Evolutionary conservation across 2,888 invertebrate species (phyloP), one percentile per base, ranked within the genome.

Genomic region (Synergus laeviventris): DNA sequence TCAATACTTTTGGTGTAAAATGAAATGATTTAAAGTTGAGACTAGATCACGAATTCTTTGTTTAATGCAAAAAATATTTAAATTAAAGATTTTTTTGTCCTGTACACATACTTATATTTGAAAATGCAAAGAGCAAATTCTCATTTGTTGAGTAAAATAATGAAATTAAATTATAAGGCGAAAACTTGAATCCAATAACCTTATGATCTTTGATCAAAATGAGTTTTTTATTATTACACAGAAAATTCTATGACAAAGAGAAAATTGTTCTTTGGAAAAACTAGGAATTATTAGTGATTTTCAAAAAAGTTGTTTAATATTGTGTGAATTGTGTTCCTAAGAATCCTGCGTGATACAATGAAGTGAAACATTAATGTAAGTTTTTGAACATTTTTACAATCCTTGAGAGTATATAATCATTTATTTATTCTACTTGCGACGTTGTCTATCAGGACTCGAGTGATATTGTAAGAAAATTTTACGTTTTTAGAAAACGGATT

Each of bases 401-500:
- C 36, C 11, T 36, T 62, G 61, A 36, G 11, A 8, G 5, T 38
- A 62, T 38, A 62, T n/a, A 62, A 62, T 61, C 12, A 61, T n/a
- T n/a, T 61, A 36, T 61, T 61, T 61, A 36, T 61, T 61, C n/a
- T 36, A 36, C n/a, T 24, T 60, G 31, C 18, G n/a, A 38, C 38
- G 36, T 61, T 61, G 38, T 61, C n/a, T 61, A n/a, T 9, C 8
- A 61, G 61, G n/a, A 61, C 2, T 66, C 24, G 66, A 42, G 16
- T 24, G 66, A 70, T 42, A 24, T 21, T 38, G 18, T 24, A 12
- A 42, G 1, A 12, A 24, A n/a, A 14, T 14, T 49, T 31, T 70
- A n/a, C 31, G 24, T 70, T 70, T 70, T 11, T 70, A 70, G n/a
- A 49, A 49, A 70, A 36, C 9, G 31, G 16, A 70, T 49, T 70